Base-by-base conservation (phyloP, 2,797 vertebrate genomes). In the Gallinago stenura region DNA sequence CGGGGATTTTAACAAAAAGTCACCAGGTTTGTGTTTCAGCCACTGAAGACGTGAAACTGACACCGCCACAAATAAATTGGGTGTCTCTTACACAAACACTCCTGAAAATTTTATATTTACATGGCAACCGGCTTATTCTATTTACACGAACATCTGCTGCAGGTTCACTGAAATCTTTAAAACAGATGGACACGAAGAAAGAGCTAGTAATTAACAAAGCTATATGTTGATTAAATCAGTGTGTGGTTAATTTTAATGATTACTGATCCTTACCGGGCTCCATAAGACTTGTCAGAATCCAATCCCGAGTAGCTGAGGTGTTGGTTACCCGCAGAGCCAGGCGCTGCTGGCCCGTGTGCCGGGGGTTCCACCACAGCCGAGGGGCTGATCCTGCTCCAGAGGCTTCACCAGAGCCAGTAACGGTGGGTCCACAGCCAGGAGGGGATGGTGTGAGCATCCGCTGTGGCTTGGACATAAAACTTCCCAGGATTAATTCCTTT, bases 121-220 rank as follows among this genome's bases (percentile, higher is more conserved):
- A 95, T 96, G 96, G 96, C 95, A 98, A 97, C 82, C 30, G 45
- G 90, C 96, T 97, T 97, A 97, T 98, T 97, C 96, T 95, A 98
- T 98, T 98, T 98, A 95, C 97, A 98, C 92, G 97, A 98, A 98
- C 98, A 98, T 98, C 98, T 98, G 98, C 97, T 91, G 88, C 92
- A 98, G 97, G 98, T 98, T 98, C 96, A 89, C 91, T 77, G 72
- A 94, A 97, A 97, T 93, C 95, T 95, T 98, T 94, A 94, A 98
- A 98, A 93, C 98, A 98, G 98, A 98, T 98, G 98, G 98, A 98
- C 97, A 97, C 53, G 85, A 97, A 97, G 93, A 85, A 93, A 96
- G 89, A 95, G 92, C 75, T 94, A 91, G 96, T 97, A 98, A 98
- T 98, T 98, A 98, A 98, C 97, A 98, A 98, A 98, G 97, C 96